phyloP scores from a whole-genome alignment of 2,113 vertebrate genomes.

The Xiphorhynchus elegans region DNA sequence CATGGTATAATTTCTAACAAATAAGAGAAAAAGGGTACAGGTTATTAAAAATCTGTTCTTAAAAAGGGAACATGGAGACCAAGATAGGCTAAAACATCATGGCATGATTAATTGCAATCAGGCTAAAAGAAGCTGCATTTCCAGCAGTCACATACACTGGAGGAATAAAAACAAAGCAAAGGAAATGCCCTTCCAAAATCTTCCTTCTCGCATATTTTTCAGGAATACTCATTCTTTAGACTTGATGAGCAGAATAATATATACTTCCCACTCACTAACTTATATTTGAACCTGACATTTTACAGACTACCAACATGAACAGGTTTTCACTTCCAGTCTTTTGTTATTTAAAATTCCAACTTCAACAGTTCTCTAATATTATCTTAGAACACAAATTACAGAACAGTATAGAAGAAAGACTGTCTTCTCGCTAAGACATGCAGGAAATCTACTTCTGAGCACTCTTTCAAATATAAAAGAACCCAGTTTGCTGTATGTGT shows the following conservation, averaged over 20 bases:
- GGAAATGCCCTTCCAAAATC: not conserved
- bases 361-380: not conserved
- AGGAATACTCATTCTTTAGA: not conserved
- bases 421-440: not conserved
- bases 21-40: not conserved
- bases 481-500: rapidly evolving
- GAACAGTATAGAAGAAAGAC: not conserved
- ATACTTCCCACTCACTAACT: not conserved
- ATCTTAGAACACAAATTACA: not conserved
- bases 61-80: not conserved
- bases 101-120: not conserved
- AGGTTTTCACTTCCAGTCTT: not conserved
- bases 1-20: rapidly evolving
- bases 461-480: not conserved
- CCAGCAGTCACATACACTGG: not conserved
- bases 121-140: not conserved
- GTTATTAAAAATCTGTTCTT: not conserved
- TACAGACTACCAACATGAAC: not conserved
- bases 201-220: not conserved
- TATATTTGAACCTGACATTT: not conserved
- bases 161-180: not conserved
- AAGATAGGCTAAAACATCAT: not conserved
- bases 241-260: not conserved
- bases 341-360: not conserved
- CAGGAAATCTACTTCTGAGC: not conserved